Evolutionary conservation across 2,888 invertebrate species (phyloP).

Genomic region (Amorpha juglandis): DNA sequence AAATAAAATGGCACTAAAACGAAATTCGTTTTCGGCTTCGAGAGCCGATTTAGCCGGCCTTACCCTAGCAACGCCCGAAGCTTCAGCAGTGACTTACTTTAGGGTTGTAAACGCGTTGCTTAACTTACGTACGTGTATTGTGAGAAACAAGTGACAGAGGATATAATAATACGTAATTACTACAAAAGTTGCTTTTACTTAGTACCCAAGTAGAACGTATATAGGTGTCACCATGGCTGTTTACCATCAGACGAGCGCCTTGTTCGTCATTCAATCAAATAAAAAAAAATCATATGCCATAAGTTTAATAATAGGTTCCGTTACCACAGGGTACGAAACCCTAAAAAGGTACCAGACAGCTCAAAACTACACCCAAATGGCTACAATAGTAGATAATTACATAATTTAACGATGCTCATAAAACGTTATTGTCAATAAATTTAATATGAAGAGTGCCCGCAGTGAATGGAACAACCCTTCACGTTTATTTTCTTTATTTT

Average conservation of each 20-base stretch:
- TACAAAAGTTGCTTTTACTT: no score
- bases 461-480: background rate
- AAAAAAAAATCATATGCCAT: no score
- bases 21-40: slow-evolving; percentile 7
- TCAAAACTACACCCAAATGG: background rate
- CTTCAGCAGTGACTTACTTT: background rate
- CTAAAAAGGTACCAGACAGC: background rate
- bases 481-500: slow-evolving; percentile 7
- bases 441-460: background rate
- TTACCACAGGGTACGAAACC: background rate
- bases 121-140: slow-evolving; percentile 16
- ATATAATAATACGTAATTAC: background rate
- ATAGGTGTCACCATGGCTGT: no score
- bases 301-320: no score
- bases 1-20: background rate
- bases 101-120: slow-evolving; percentile 8
- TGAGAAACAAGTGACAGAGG: slow-evolving; percentile 16
- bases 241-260: no score
- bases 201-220: no score
- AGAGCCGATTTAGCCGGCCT: no score
- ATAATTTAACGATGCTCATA: background rate
- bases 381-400: background rate
- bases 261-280: no score
- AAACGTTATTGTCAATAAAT: background rate
- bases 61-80: background rate